Base-by-base conservation (phyloP, 2,888 invertebrate genomes). In the Xylocampa areola region DNA sequence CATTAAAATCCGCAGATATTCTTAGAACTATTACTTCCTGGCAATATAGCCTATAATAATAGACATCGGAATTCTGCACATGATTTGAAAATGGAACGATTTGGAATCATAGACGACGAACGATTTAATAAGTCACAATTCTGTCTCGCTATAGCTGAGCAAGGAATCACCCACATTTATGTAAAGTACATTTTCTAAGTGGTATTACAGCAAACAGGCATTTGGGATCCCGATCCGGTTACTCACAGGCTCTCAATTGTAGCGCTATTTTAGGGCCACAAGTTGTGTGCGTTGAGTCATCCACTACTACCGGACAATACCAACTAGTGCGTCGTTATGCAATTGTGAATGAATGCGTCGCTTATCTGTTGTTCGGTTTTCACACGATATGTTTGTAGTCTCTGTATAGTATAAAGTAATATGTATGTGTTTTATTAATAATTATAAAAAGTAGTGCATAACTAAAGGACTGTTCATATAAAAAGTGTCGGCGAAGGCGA, bases 191-290 rank as follows among this genome's bases (percentile, higher is more conserved):
- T 44, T 13, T n/a, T 21, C 21, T 17, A 63, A 63, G 37, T 29
- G 2, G 37, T 21, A n/a, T n/a, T n/a, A n/a, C n/a, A 35, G 37
- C 32, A 29, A 49, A 33, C 44, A 44, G 35, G 27, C 27, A 14
- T 63, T 67, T 53, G 50, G 63, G 73, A 83, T 82, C 67, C 79
- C 77, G 51, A 57, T 43, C 47, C 52, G 44, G 65, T 81, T 81
- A 80, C 73, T 85, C 83, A 84, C 74, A 59, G 53, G 44, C 53
- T 53, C 65, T 53, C 73, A 78, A 79, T 80, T 80, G 77, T 49
- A 16, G 23, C 30, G 65, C 79, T 83, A 85, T 85, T 85, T 82
- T 74, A 76, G 80, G 76, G 77, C 55, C 59, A 76, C 60, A 27
- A 67, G 62, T 66, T 47, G 33, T 43, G 48, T 35, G 40, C 19